A percentile compares a stretch with the other conserved stretches of the same genome.
Conservation (phyloP, 2,797 vertebrate species). For the Eupleurogrammus muticus region DNA sequence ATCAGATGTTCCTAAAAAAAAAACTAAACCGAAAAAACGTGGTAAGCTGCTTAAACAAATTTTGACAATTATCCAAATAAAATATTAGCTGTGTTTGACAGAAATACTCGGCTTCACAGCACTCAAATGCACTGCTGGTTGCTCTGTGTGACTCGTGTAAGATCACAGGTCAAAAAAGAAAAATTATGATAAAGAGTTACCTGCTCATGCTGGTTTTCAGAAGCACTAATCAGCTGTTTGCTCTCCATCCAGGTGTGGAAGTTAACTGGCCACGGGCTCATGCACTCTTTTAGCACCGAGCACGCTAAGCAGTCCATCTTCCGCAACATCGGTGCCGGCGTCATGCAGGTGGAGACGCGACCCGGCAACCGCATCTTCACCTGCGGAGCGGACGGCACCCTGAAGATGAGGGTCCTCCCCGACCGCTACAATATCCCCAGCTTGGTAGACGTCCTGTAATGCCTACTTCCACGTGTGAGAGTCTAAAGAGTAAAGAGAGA, state of each 20-base stretch:
- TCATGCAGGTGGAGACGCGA: slow-evolving; percentile 94
- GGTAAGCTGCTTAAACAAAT: neutral
- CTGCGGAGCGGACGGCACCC: slow-evolving; percentile 96
- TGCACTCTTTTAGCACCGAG: slow-evolving; percentile 95
- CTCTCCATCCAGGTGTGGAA: slow-evolving; percentile 90
- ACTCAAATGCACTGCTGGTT: neutral
- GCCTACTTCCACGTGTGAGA: slow-evolving; percentile 26
- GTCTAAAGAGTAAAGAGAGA: slow-evolving; percentile 52
- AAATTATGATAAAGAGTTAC: neutral
- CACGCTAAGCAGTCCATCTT: slow-evolving; percentile 99
- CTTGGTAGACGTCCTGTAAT: slow-evolving; percentile 92
- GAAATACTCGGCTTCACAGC: neutral
- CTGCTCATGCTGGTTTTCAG: neutral
- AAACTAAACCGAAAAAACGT: neutral
- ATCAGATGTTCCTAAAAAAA: neutral
- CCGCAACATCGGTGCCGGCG: slow-evolving; percentile 95
- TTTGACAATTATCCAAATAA: neutral
- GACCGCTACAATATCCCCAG: slow-evolving; percentile 92
- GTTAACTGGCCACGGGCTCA: slow-evolving; percentile 91
- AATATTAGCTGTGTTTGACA: neutral
- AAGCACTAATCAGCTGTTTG: neutral
- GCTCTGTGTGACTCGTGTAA: neutral
- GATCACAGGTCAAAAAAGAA: neutral
- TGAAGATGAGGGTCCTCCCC: slow-evolving; percentile 97
- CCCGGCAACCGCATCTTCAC: slow-evolving; percentile 95